Percentiles rank a stretch among this genome's conserved stretches.
Conservation (phyloP, 2,797 vertebrate species). For the Micromesistius poutassou region DNA sequence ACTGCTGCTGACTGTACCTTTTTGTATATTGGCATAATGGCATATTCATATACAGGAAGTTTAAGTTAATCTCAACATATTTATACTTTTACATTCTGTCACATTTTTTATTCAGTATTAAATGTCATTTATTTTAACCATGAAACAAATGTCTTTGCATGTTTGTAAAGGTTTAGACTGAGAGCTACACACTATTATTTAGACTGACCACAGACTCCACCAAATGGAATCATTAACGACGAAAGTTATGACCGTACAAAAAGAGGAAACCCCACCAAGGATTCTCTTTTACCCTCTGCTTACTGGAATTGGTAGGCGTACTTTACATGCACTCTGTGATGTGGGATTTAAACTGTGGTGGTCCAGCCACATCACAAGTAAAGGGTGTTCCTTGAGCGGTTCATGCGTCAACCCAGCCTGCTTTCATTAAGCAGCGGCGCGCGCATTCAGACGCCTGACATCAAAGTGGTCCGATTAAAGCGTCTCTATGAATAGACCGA, state of each 20-base stretch:
- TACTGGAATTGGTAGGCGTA: background rate
- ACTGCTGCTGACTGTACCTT: no score
- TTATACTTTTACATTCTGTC: background rate
- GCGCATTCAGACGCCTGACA: conserved; percentile 11
- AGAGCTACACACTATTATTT: background rate
- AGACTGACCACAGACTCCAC: background rate
- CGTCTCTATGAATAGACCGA: conserved; percentile 16
- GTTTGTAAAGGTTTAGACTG: background rate
- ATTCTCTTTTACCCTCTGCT: background rate
- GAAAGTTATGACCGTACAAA: background rate
- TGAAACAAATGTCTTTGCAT: background rate
- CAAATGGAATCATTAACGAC: background rate
- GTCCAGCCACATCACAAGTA: conserved; percentile 1
- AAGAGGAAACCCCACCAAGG: background rate
- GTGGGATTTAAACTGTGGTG: background rate
- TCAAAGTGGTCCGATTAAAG: conserved; percentile 23
- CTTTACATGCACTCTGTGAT: background rate
- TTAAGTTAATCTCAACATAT: no score
- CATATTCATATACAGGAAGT: no score
- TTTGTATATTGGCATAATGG: no score
- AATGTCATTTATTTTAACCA: background rate
- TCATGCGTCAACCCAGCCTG: conserved; percentile 2
- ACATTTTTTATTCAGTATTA: background rate
- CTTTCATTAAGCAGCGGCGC: conserved; percentile 17
- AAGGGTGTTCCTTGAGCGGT: conserved; percentile 7